Percentiles rank a stretch among this genome's conserved stretches.
These are phyloP conservation scores for Podotricha telesiphe DNA, from an alignment of 2,888 invertebrate species.

Conservation along the genomic window DNA sequence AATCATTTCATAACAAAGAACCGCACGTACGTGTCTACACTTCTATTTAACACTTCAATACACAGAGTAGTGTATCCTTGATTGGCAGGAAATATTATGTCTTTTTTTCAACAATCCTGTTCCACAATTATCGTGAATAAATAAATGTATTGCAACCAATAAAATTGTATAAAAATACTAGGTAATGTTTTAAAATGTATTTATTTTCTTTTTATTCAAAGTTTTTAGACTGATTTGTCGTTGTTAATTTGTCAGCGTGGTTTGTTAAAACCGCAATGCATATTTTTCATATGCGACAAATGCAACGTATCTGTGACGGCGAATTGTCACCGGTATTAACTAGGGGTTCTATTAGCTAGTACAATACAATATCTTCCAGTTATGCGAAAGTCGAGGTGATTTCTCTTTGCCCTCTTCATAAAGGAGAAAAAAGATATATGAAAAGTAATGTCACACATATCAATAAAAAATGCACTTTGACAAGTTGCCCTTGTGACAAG, in stretches of 20 bases:
- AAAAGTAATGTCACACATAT: no score
- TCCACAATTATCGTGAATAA: not conserved
- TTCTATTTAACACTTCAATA: conserved; percentile 1
- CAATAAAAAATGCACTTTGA: no score
- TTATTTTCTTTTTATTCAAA: not conserved
- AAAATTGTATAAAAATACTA: not conserved
- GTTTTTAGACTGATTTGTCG: not conserved
- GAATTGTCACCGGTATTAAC: no score
- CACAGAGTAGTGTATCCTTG: not conserved
- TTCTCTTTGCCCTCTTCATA: no score
- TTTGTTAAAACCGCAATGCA: not conserved
- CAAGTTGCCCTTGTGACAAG: no score
- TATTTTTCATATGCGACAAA: not conserved
- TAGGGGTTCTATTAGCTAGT: no score
- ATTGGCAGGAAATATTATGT: not conserved
- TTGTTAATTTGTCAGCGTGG: not conserved
- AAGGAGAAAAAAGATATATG: no score
- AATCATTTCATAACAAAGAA: not conserved
- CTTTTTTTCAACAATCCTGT: not conserved
- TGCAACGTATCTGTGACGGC: not conserved
- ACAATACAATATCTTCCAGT: no score
- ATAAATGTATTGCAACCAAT: no score
- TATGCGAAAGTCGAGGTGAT: no score
- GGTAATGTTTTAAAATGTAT: not conserved
- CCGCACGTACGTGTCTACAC: not conserved